A percentile compares a stretch with the other conserved stretches of the same genome.
phyloP scores from a whole-genome alignment of 2,797 vertebrate species.

The Falco rusticolus region DNA sequence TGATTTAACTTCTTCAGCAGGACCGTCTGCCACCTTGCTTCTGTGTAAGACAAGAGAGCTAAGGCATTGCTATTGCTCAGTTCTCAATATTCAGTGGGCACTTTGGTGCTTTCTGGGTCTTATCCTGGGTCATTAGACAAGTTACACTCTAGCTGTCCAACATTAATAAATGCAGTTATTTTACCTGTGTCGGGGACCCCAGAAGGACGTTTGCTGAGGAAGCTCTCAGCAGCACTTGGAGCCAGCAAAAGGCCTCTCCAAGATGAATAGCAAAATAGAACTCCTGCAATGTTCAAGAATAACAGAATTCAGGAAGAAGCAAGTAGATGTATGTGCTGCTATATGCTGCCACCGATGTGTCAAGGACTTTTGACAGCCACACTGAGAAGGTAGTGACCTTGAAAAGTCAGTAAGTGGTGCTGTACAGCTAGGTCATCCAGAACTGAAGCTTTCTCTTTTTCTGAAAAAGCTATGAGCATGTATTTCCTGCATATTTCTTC shows the following conservation, averaged over 20 bases:
- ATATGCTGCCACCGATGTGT: background rate
- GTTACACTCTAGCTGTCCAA: background rate
- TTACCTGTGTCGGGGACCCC: accelerated
- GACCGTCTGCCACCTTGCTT: background rate
- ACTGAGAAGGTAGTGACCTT: background rate
- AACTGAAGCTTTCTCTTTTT: background rate
- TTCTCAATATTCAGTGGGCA: background rate
- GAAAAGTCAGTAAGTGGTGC: background rate
- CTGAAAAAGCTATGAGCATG: background rate
- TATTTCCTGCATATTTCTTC: slow-evolving; percentile 51
- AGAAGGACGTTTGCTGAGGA: background rate
- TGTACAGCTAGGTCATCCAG: background rate
- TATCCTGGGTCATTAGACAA: background rate
- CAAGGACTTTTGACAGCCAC: background rate
- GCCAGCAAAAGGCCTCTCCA: background rate
- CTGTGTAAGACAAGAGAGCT: background rate
- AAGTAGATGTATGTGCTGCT: background rate
- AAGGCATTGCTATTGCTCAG: background rate
- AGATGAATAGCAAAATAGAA: background rate
- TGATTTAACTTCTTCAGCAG: background rate
- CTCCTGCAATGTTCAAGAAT: background rate
- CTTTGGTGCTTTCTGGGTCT: background rate
- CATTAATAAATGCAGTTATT: background rate
- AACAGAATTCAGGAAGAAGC: background rate
- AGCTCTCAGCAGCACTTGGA: background rate